Conservation (phyloP, 2,888 invertebrate species). For the Andrena dorsata region DNA sequence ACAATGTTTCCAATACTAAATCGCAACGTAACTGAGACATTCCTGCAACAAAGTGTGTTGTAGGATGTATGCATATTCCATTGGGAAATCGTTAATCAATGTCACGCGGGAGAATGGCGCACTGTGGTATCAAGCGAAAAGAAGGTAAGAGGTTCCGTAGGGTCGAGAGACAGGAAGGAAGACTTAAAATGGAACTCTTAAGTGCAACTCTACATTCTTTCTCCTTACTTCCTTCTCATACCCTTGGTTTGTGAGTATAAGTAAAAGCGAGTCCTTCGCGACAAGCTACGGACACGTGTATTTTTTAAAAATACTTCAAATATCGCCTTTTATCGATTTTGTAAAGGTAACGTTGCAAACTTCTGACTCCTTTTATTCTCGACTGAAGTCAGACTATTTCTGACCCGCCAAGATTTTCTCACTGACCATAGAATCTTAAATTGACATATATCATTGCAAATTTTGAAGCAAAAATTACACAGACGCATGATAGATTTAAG, state of each 20-base stretch:
- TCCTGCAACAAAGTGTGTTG: too few species aligned
- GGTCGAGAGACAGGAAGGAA: constrained; percentile 70
- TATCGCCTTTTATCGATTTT: not conserved
- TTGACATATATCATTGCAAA: too few species aligned
- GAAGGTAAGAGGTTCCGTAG: constrained; percentile 54
- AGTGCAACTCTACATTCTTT: constrained; percentile 66
- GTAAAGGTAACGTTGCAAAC: not conserved
- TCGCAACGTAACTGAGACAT: too few species aligned
- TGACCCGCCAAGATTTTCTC: too few species aligned
- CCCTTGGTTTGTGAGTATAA: not conserved
- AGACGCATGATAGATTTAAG: too few species aligned
- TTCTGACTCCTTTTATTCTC: not conserved
- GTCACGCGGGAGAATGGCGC: constrained; percentile 79
- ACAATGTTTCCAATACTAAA: too few species aligned
- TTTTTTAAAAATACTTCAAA: not conserved
- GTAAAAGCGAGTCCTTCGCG: not conserved
- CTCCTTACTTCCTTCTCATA: constrained; percentile 23
- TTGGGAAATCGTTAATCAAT: constrained; percentile 78
- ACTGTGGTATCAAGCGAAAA: constrained; percentile 74
- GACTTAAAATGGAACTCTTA: constrained; percentile 75
- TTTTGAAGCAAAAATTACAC: too few species aligned
- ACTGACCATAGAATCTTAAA: too few species aligned
- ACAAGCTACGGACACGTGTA: not conserved
- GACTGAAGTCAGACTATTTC: not conserved
- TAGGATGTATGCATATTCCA: constrained; percentile 36